Conservation (phyloP, 2,797 vertebrate genomes). For the Sebastes elongatus region DNA sequence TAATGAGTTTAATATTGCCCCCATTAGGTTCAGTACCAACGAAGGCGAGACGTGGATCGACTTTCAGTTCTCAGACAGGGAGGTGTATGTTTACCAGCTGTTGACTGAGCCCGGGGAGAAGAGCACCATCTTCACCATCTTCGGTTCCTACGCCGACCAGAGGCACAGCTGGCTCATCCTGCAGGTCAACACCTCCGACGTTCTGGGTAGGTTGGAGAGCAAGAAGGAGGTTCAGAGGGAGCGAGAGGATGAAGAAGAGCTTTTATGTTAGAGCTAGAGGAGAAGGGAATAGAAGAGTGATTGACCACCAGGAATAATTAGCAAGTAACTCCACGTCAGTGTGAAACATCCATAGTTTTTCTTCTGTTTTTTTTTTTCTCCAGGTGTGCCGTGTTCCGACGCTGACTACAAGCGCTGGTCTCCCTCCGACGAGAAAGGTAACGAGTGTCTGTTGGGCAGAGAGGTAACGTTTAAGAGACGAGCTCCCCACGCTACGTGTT, state of each 20-base stretch:
- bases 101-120: constrained; percentile 97
- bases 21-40: constrained; percentile 93
- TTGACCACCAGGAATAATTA: neutral
- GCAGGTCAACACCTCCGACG: constrained; percentile 93
- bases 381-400: constrained; percentile 94
- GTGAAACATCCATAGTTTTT: neutral
- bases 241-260: too few relatives aligned
- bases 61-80: constrained; percentile 88
- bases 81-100: constrained; percentile 93
- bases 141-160: constrained; percentile 94
- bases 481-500: constrained; percentile 94
- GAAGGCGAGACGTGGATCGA: constrained; percentile 97
- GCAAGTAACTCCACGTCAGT: neutral
- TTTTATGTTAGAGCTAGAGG: neutral
- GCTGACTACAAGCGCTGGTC: constrained; percentile 98
- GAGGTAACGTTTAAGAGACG: constrained; percentile 93
- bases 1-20: neutral
- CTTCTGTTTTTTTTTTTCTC: neutral
- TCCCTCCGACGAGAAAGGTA: constrained; percentile 94
- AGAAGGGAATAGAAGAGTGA: neutral
- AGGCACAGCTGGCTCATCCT: constrained; percentile 98
- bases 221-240: neutral
- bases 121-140: constrained; percentile 97
- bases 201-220: constrained; percentile 85
- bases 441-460: constrained; percentile 92